A percentile compares a stretch with the other conserved stretches of the same genome.
Conservation (phyloP, 2,113 vertebrate species). For the Setophaga kirtlandii region DNA sequence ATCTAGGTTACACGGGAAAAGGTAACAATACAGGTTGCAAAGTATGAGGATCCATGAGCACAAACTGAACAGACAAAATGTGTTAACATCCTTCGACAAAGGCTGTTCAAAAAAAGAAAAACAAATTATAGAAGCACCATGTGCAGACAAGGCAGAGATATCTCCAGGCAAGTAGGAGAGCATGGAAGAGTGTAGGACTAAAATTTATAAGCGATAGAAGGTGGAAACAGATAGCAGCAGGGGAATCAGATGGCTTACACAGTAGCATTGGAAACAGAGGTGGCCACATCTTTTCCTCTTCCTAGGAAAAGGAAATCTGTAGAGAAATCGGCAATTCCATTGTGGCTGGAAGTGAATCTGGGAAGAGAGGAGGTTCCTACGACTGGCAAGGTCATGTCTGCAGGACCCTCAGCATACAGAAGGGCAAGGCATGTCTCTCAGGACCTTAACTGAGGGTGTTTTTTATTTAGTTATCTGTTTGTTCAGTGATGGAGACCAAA, state of each 20-base stretch:
- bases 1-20: neutral
- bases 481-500: neutral
- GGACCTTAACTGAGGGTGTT: neutral
- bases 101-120: neutral
- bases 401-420: fast-evolving
- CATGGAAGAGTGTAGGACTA: neutral
- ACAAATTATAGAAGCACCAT: neutral
- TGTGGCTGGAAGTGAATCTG: neutral
- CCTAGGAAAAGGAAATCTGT: neutral
- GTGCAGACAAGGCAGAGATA: neutral
- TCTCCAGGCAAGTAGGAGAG: neutral
- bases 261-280: neutral
- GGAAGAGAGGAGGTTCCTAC: neutral
- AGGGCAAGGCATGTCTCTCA: fast-evolving
- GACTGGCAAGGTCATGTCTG: fast-evolving
- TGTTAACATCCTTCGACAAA: neutral
- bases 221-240: neutral
- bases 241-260: neutral
- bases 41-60: neutral
- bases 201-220: neutral
- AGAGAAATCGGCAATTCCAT: neutral
- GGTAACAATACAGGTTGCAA: neutral
- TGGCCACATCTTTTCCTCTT: fast-evolving
- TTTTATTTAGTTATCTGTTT: neutral
- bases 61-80: neutral